A percentile compares a stretch with the other conserved stretches of the same genome.
phyloP scores from a whole-genome alignment of 2,113 vertebrate species.

The Dissostichus mawsoni region DNA sequence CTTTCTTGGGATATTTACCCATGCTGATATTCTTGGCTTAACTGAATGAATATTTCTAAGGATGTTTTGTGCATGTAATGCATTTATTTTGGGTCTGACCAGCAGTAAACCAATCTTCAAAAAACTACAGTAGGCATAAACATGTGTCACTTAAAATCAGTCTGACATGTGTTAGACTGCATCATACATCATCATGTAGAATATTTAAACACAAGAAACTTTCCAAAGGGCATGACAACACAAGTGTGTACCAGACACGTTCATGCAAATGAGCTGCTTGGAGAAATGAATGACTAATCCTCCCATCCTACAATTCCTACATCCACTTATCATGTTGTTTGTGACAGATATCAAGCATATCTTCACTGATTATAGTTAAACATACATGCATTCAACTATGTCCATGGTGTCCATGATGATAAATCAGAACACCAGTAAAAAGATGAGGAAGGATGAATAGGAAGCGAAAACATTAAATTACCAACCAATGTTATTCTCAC shows the following conservation, averaged over 20 bases:
- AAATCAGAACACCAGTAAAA: conserved; percentile 26
- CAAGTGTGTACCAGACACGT: conserved; percentile 18
- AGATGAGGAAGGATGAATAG: conserved; percentile 15
- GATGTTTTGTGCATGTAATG: conserved; percentile 35
- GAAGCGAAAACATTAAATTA: conserved; percentile 46
- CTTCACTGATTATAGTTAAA: background rate
- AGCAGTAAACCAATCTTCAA: conserved; percentile 27
- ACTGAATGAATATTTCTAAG: conserved; percentile 22
- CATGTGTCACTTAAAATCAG: conserved; percentile 35
- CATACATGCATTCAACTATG: conserved; percentile 14
- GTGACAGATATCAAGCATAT: background rate
- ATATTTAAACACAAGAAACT: conserved; percentile 22
- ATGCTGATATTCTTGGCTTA: conserved; percentile 13
- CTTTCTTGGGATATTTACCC: conserved; percentile 20
- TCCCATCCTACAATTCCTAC: background rate
- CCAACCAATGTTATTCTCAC: conserved; percentile 51
- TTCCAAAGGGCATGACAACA: conserved; percentile 28
- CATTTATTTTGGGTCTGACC: conserved; percentile 51
- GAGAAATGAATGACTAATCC: background rate
- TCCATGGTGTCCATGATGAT: conserved; percentile 28
- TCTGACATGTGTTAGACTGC: conserved; percentile 41
- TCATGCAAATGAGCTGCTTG: background rate
- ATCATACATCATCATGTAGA: conserved; percentile 37
- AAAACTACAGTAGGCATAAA: conserved; percentile 14
- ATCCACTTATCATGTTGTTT: background rate